These are phyloP conservation scores for Pseudococcus jackbeardsleyi DNA, from an alignment of 2,888 invertebrate species.

Conservation along the genomic window DNA sequence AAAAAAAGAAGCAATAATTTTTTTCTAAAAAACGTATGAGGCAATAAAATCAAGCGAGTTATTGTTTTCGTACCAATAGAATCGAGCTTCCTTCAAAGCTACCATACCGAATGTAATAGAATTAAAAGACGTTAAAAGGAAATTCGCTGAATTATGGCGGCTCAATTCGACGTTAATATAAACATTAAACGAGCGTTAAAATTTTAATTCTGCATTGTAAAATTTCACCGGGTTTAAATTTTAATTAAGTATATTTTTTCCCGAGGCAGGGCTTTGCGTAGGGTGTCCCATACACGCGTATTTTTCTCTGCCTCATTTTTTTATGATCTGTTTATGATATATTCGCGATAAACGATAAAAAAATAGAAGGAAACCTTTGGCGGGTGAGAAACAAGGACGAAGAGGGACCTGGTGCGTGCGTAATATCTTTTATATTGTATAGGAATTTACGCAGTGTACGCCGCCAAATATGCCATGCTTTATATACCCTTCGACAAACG, in stretches of 20 bases:
- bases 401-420: not conserved
- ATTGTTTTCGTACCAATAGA: conserved; percentile 18
- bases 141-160: conserved; percentile 39
- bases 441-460: not conserved
- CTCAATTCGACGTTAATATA: conserved; percentile 46
- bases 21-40: conserved; percentile 14
- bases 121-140: conserved; percentile 47
- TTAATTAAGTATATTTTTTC: conserved; percentile 7
- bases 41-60: not conserved
- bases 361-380: conserved; percentile 10
- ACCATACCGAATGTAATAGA: not conserved
- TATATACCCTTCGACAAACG: conserved; percentile 2
- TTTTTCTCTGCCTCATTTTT: not conserved
- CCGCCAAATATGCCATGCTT: not conserved
- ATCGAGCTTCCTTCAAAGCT: conserved; percentile 18
- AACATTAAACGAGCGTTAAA: conserved; percentile 46
- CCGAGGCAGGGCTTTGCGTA: not conserved
- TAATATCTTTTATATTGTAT: conserved; percentile 8
- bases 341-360: conserved; percentile 34
- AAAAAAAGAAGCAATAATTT: not conserved
- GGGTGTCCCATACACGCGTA: not conserved
- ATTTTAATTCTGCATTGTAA: conserved; percentile 41
- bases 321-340: conserved; percentile 34
- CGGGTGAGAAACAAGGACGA: not conserved
- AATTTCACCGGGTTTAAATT: conserved; percentile 34